Evolutionary conservation across 2,113 vertebrate genomes (phyloP), one percentile per base, ranked within the genome.

Genomic region (Charadrius vociferus): DNA sequence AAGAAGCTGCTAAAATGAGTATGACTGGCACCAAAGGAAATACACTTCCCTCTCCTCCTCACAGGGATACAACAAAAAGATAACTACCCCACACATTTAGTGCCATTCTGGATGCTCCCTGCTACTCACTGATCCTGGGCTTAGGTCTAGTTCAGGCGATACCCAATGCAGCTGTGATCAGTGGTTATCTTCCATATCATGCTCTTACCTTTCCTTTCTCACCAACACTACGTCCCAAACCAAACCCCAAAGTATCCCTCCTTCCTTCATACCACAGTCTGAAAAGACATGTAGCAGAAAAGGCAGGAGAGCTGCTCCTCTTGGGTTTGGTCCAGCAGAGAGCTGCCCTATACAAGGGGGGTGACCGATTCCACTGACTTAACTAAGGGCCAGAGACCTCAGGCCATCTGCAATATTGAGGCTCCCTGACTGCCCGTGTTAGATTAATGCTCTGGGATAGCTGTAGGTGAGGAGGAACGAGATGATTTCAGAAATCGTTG

Each of bases 271-370:
- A 32, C 7, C 32, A 39, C 16, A 67, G n/a, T 30, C 75, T 55
- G 71, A 74, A 87, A 62, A 62, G 71, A 14, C 37, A 52, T 2
- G 0, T 10, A 71, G 63, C 37, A 53, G 37, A 59, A 86, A 65
- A 53, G 39, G 50, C n/a, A 34, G 36, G 24, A 62, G 36, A 13
- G 20, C 50, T 74, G 61, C 45, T 67, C 21, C 27, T 53, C 34
- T 61, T 2, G 0, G 9, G 10, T 62, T 66, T 72, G 23, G 34
- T 56, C 14, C 5, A 32, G 50, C 2, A 0, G 7, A 73, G 41
- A 63, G 14, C 18, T 58, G 19, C 20, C 14, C 47, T 50, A 1
- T 18, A 45, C 0, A 0, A 45, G 24, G 20, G 36, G 12, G 6
- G 29, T 23, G 5, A 52, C 32, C 1, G 1, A 23, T 22, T 63